Evolutionary conservation across 35 echinoderm and acorn worm genomes (phyloP), one percentile per base, ranked within the genome.

Genomic region (Strongylocentrotus purpuratus): DNA sequence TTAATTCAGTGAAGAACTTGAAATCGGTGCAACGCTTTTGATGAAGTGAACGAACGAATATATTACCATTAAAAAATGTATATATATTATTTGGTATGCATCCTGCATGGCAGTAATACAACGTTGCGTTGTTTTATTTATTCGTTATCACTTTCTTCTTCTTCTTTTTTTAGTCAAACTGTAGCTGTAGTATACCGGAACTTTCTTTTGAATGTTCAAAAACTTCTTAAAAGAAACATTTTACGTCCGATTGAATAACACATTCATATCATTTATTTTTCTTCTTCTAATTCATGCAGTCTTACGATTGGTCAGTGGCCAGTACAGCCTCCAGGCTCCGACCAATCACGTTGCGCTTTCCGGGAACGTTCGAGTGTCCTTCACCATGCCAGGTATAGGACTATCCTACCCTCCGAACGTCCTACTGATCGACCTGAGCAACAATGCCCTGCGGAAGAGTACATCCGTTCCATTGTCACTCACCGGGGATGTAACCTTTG

Each of bases 281-380:
- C n/a, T 87, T 28, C 2, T 46, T 50, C n/a, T 58, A 7, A 0
- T 93, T 31, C n/a, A 14, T 93, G 46, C 91, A 93, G 91, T 58
- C 91, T 58, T 93, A 93, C 46, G 28, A 93, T 93, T 93, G 91
- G 91, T 93, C 91, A 93, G 91, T 93, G 91, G 91, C 91, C 91
- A 93, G 91, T 93, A 28, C 91, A 93, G 48, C 91, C 95, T 95
- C 46, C 90, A 90, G 95, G 95, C 93, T 31, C 92, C 95, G 32
- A 46, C 18, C 31, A 31, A 94, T 50, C 95, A 96, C 32, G 61
- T 96, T 18, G 95, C 95, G 31, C 86, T 96, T 25, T 87, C 46
- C 22, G 92, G 92, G 33, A 93, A 90, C 32, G 85, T 96, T 8
- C 13, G 85, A 48, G 95, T 96, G 9, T 45, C 71, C 32, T 96